phyloP scores from a whole-genome alignment of 2,888 invertebrate genomes.

The Muschampia plurimacula region DNA sequence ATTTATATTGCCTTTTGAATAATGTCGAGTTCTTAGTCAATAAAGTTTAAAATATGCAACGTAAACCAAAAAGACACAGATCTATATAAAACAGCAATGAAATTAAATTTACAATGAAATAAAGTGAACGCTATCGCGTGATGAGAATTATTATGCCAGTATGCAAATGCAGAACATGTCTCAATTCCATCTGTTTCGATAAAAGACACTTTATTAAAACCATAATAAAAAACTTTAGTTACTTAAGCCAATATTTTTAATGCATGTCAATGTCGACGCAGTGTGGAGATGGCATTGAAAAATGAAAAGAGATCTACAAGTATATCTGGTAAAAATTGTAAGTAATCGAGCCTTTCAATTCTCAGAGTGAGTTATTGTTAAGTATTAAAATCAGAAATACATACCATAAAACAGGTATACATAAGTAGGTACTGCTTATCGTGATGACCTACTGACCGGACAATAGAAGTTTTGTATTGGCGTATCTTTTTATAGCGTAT shows the following conservation, averaged over 20 bases:
- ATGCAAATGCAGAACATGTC: constrained; percentile 16
- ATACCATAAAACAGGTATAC: too few species aligned
- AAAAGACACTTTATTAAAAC: constrained; percentile 30
- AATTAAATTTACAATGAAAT: not conserved
- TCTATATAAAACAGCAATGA: not conserved
- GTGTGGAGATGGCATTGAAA: constrained; percentile 29
- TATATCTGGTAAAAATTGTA: too few species aligned
- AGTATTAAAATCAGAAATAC: too few species aligned
- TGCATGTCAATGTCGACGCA: constrained; percentile 28
- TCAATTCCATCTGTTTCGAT: constrained; percentile 32
- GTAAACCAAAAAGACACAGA: not conserved
- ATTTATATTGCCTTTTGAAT: too few species aligned
- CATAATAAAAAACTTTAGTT: constrained; percentile 31
- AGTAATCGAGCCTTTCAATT: too few species aligned
- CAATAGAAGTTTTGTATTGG: too few species aligned
- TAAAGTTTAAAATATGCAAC: not conserved
- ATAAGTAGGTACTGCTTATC: too few species aligned
- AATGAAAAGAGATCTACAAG: constrained; percentile 9
- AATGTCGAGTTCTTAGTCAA: not conserved
- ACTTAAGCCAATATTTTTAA: constrained; percentile 33
- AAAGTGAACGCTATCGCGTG: not conserved
- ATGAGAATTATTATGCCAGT: constrained; percentile 20
- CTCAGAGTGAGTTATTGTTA: too few species aligned
- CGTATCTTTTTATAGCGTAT: too few species aligned
- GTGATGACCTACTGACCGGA: too few species aligned